Base-by-base conservation (phyloP, 2,113 vertebrate genomes). In the Pitta sordida region DNA sequence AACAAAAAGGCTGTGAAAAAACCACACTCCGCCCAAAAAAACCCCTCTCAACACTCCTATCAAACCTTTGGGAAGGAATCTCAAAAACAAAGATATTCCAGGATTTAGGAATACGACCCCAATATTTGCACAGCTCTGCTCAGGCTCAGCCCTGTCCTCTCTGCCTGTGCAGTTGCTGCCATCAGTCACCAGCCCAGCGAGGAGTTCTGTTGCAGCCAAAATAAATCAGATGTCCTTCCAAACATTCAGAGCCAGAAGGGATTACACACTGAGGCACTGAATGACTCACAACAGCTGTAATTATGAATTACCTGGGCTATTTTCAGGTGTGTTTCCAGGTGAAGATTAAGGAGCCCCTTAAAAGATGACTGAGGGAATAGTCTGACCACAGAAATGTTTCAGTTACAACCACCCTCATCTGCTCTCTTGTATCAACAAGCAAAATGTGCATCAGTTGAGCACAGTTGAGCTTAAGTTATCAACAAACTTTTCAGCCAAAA, bases 131-230 rank as follows among this genome's bases (percentile, higher is more conserved):
- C 15, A 75, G 67, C 69, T 75, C 88, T 92, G 78, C 73, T 56
- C 44, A 34, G 49, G 59, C 23, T 64, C 75, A 75, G 6, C 15
- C 70, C 79, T 22, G 75, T 27, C 78, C 79, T 49, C 51, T 22
- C 64, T 63, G 81, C 58, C 15, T 14, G 60, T 49, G 64, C 65
- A 78, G 87, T 52, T 95, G 87, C 77, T 82, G n/a, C 18, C 60
- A 79, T 94, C 95, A 96, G 68, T 93, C 65, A 93, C 60, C 51
- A 73, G 43, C 19, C n/a, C 93, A 76, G 91, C 1, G 29, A 86
- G 58, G 92, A 92, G 62, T 55, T 82, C 60, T 52, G 29, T 5
- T 78, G 88, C 90, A 93, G 88, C 90, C 88, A 94, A 91, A 95
- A 88, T 82, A 93, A 74, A 86, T 56, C 60, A 75, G 70, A 65